phyloP scores from a whole-genome alignment of 1,140 invertebrate genomes.

The Tyrophagus putrescentiae region DNA sequence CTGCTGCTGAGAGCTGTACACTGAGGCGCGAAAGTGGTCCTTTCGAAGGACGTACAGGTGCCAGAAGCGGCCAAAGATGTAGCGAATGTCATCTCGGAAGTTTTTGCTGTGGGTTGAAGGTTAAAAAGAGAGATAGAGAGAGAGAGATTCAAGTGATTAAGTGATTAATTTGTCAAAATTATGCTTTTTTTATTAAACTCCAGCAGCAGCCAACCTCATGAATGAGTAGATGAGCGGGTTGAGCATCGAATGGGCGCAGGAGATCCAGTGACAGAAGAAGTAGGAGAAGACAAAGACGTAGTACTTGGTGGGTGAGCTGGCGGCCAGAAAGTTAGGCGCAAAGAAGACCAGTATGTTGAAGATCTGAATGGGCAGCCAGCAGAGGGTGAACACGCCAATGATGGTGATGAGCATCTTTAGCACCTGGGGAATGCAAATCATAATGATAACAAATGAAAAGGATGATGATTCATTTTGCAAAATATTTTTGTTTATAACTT shows the following conservation, averaged over 20 bases:
- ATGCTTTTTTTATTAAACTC: background rate
- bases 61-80: background rate
- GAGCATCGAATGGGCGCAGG: slow-evolving; percentile 57
- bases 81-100: slow-evolving; percentile 3
- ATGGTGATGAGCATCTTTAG: slow-evolving; percentile 43
- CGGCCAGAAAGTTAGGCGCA: slow-evolving; percentile 21
- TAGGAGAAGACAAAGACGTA: slow-evolving; percentile 33
- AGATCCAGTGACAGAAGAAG: slow-evolving; percentile 40
- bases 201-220: slow-evolving; percentile 51
- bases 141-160: background rate
- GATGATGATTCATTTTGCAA: no score
- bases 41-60: background rate
- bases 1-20: no score
- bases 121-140: background rate
- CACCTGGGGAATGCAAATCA: no score
- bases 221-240: slow-evolving; percentile 77
- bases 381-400: slow-evolving; percentile 40
- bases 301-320: slow-evolving; percentile 28
- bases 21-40: no score
- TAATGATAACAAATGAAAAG: no score
- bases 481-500: no score
- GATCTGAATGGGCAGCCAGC: slow-evolving; percentile 41
- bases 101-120: background rate
- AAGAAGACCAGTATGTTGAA: slow-evolving; percentile 34
- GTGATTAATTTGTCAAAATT: background rate